A percentile compares a stretch with the other conserved stretches of the same genome.
phyloP scores from a whole-genome alignment of 2,113 vertebrate species.

The Erythrolamprus reginae region DNA sequence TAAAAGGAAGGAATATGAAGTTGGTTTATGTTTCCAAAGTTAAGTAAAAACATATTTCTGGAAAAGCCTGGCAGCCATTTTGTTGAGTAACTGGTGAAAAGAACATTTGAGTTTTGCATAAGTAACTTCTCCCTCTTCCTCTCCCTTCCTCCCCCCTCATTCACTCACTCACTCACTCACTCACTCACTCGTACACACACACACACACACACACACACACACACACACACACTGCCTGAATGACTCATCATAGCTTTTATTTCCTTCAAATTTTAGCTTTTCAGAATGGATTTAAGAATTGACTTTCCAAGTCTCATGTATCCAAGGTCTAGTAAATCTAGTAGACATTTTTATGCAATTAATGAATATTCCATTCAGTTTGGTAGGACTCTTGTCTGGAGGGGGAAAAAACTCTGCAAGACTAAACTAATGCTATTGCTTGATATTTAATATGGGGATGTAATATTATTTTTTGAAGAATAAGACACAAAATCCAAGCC shows the following conservation, averaged over 20 bases:
- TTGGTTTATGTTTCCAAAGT: background rate
- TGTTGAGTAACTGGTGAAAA: background rate
- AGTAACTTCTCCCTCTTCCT: no score
- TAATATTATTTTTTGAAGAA: constrained; percentile 54
- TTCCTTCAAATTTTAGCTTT: background rate
- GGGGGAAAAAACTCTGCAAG: constrained; percentile 29
- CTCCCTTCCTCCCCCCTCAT: no score
- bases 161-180: no score
- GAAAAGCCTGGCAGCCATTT: background rate
- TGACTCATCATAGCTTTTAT: background rate
- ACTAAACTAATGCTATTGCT: constrained; percentile 52
- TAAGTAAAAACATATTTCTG: background rate
- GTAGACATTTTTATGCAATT: background rate
- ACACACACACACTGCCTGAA: background rate
- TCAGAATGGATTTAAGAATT: background rate
- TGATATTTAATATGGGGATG: constrained; percentile 56
- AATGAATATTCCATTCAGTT: constrained; percentile 25
- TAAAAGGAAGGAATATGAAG: background rate
- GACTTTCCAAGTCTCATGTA: background rate
- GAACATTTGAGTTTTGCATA: background rate
- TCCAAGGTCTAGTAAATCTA: background rate
- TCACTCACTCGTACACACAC: no score
- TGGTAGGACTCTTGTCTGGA: constrained; percentile 35
- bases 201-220: no score
- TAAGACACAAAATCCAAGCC: constrained; percentile 44